Evolutionary conservation across 2,888 invertebrate species (phyloP).

Genomic region (Drosophila infuscata): DNA sequence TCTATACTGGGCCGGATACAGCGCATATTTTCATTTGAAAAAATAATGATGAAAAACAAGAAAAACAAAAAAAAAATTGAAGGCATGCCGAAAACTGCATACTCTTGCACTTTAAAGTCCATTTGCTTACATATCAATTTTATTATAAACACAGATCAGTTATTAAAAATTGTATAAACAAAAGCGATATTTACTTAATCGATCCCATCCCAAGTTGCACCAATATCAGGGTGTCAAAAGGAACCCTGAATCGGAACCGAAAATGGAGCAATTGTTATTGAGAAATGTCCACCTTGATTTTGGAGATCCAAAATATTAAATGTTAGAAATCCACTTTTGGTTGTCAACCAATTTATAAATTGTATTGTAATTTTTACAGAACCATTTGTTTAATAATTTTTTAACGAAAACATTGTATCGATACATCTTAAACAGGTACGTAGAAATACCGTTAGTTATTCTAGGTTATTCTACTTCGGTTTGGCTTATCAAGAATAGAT

Average conservation of each 20-base stretch:
- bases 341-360: too few relatives aligned
- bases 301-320: background rate
- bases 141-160: background rate
- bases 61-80: background rate
- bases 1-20: slow-evolving; percentile 60
- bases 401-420: too few relatives aligned
- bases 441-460: too few relatives aligned
- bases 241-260: background rate
- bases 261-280: background rate
- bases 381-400: too few relatives aligned
- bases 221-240: background rate
- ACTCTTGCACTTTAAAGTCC: background rate
- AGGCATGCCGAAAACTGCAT: background rate
- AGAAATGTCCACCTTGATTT: background rate
- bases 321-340: background rate
- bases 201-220: background rate
- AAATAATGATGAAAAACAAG: slow-evolving; percentile 6
- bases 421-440: too few relatives aligned
- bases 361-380: too few relatives aligned
- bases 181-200: background rate
- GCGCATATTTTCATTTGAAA: slow-evolving; percentile 69
- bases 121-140: background rate
- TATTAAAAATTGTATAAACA: background rate
- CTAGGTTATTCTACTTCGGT: too few relatives aligned
- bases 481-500: background rate